Evolutionary conservation across 2,888 invertebrate genomes (phyloP).

Genomic region (Lochmaea capreae): DNA sequence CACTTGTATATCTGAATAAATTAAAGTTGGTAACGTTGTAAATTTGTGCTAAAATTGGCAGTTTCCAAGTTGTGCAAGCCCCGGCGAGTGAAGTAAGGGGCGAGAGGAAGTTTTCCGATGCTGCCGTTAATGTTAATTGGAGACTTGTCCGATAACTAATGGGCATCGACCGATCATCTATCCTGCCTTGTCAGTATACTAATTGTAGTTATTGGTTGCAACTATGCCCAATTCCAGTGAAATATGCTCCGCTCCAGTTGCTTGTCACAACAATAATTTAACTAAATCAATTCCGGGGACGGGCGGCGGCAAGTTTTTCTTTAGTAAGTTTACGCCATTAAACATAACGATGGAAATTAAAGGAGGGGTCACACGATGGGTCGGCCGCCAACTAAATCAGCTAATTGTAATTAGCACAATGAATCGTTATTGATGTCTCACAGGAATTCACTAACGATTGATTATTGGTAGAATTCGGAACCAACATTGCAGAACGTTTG

Average conservation of each 20-base stretch:
- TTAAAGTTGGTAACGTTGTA: background rate
- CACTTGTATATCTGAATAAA: background rate
- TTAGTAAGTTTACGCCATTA: constrained; percentile 63
- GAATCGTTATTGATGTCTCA: constrained; percentile 63
- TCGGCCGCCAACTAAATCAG: constrained; percentile 63
- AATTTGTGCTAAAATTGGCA: constrained; percentile 25
- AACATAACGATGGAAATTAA: constrained; percentile 64
- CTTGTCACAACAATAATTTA: constrained; percentile 65
- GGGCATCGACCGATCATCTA: constrained; percentile 60
- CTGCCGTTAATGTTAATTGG: constrained; percentile 59
- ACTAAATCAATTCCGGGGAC: constrained; percentile 61
- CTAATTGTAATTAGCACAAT: constrained; percentile 64
- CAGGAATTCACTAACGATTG: constrained; percentile 61
- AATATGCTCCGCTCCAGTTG: constrained; percentile 61
- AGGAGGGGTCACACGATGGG: constrained; percentile 61
- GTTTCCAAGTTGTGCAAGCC: constrained; percentile 20
- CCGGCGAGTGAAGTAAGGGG: constrained; percentile 15
- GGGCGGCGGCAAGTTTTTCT: constrained; percentile 54
- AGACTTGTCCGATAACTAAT: constrained; percentile 61
- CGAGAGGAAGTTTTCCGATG: constrained; percentile 37
- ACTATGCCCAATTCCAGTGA: constrained; percentile 64
- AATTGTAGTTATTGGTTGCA: constrained; percentile 66
- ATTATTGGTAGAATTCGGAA: constrained; percentile 56
- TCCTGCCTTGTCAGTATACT: constrained; percentile 64
- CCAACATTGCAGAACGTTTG: constrained; percentile 59